Evolutionary conservation across 2,888 invertebrate species (phyloP), one percentile per base, ranked within the genome.

Genomic region (Acanthosoma haemorrhoidale): DNA sequence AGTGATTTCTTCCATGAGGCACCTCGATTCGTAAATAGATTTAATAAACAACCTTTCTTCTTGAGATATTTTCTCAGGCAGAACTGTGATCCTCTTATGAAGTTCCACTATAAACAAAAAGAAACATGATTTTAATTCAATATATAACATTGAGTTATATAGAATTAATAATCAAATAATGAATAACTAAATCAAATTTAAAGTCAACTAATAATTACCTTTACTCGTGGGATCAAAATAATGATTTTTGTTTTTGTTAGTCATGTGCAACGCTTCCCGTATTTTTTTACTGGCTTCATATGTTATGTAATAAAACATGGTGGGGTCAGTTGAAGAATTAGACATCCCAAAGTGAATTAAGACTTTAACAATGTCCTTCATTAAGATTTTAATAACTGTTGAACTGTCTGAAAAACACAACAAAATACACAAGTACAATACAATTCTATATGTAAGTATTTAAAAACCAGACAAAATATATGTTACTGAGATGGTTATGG

Each of bases 251-350:
- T 79, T 79, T 25, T 80, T 77, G 76, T 86, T 84, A 61, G 81
- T 81, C 89, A 94, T 90, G 66, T 88, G 87, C 39, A 94, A 82
- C 31, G 83, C 80, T 75, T 85, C 85, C 68, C 93, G 83, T 68
- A 94, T 86, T 75, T 85, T 86, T 29, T 81, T 81, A 15, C 89
- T 92, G 78, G 88, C 87, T 58, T 82, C 83, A 68, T 86, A 85
- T 75, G 87, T 85, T 15, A 90, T 87, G 77, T 91, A 91, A 75
- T 94, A 83, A 80, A 94, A 93, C 75, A 95, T 81, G 1, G 93
- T 88, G 5, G 91, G 90, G 79, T 91, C 82, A 1, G 84, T 81
- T 15, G 25, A 25, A 21, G 64, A 64, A 0, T 5, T n/a, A 31
- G 25, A 57, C 80, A 87, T 89, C 3, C 88, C 88, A 81, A 92